Base-by-base conservation (phyloP, 2,113 vertebrate genomes). In the Rallus limicola region DNA sequence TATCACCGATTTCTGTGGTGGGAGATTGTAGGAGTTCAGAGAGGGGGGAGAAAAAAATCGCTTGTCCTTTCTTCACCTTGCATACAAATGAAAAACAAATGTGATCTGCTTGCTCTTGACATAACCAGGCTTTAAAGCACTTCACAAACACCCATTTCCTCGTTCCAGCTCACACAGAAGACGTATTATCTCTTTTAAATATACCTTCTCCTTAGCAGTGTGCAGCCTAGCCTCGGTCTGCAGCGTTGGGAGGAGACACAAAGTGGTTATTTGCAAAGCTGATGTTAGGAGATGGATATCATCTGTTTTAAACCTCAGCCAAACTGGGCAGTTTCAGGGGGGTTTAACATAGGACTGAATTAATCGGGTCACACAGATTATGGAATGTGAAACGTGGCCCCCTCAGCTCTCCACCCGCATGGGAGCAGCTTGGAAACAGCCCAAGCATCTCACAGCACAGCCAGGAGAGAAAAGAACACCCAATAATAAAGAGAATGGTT, bases 181-280 rank as follows among this genome's bases (percentile, higher is more conserved):
- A 94, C 63, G 33, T 82, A 94, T 91, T 82, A 82, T 86, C 82
- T 95, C 55, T 86, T 86, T 90, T 67, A 86, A 89, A 93, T 81
- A 90, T 28, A 38, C 56, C 52, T 96, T 93, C 68, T 95, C 52
- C 82, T 92, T 92, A 93, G 94, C 93, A 87, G 50, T 28, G 48
- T 44, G 55, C 46, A 94, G 56, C 68, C 83, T 80, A 62, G 80
- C 63, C 68, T 77, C 63, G 50, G 44, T 70, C 84, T 75, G 70
- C 82, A 95, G 83, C 82, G 68, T 58, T 94, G 92, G 52, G 83
- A 88, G 79, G 93, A 88, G 64, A 79, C 65, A 71, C 84, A 75
- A 93, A 94, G 82, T 56, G 55, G 71, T 74, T 97, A 86, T 94
- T 95, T 81, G 82, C 90, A 83, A 95, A 96, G 88, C 63, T 44